These are phyloP conservation scores for Spongilla lacustris DNA, from an alignment of 37 sponge, comb jelly and placozoan genomes.

Conservation along the genomic window DNA sequence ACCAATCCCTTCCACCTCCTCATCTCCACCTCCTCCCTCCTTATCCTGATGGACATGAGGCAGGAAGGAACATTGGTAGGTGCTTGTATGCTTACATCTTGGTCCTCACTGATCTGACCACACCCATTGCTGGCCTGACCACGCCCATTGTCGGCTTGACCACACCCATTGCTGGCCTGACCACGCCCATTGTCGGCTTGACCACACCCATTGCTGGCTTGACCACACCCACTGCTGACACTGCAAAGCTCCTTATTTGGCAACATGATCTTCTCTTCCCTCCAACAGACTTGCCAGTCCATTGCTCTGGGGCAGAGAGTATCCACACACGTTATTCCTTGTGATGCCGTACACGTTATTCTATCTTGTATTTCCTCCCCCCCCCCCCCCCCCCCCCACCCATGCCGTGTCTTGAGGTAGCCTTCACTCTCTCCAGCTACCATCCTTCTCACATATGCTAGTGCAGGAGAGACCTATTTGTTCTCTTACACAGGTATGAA, in stretches of 20 bases:
- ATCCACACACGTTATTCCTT: too few species aligned
- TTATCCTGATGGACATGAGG: constrained; percentile 44
- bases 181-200: too few species aligned
- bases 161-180: too few species aligned
- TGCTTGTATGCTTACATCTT: too few species aligned
- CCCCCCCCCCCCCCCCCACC: too few species aligned
- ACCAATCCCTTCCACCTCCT: constrained; percentile 39
- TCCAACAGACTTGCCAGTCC: not conserved
- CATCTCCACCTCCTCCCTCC: constrained; percentile 25
- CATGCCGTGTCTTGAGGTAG: not conserved
- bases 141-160: too few species aligned
- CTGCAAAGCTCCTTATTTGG: not conserved
- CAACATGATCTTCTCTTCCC: not conserved
- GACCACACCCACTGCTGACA: not conserved
- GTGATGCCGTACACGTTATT: too few species aligned
- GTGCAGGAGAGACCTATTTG: not conserved
- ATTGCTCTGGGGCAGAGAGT: not conserved
- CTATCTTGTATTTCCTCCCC: too few species aligned
- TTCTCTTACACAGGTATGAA: not conserved
- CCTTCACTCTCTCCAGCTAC: not conserved
- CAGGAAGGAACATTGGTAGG: not conserved
- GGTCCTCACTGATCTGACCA: too few species aligned
- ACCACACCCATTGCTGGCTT: too few species aligned
- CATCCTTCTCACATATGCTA: not conserved
- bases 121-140: too few species aligned